These are phyloP conservation scores for Patella vulgata DNA, from an alignment of 1,140 invertebrate species.

Conservation along the genomic window DNA sequence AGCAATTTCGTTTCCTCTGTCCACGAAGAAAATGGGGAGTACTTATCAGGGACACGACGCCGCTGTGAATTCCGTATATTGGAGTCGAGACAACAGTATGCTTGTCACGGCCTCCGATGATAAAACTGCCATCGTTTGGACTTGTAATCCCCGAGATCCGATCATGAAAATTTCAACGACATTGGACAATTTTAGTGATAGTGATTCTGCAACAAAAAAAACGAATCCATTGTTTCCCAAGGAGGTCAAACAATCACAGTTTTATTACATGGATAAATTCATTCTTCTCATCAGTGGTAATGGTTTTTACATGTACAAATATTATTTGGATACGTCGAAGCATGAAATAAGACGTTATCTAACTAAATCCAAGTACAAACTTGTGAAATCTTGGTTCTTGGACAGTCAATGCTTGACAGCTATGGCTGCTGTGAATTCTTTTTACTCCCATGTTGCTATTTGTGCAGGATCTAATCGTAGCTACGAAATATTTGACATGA, in stretches of 20 bases:
- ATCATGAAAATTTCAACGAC: conserved; percentile 47
- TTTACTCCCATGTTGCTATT: conserved; percentile 65
- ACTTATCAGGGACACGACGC: conserved; percentile 39
- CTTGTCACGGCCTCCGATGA: conserved; percentile 62
- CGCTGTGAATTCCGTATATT: conserved; percentile 36
- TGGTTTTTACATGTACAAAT: conserved; percentile 64
- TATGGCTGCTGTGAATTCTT: conserved; percentile 61
- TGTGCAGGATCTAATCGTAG: conserved; percentile 63
- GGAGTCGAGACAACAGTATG: conserved; percentile 54
- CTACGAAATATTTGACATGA: conserved; percentile 65
- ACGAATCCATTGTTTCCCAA: conserved; percentile 41
- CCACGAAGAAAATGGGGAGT: conserved; percentile 40
- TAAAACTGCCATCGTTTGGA: conserved; percentile 56
- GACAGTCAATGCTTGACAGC: conserved; percentile 59
- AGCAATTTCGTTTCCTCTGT: conserved; percentile 51
- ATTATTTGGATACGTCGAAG: conserved; percentile 58
- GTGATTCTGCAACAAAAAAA: conserved; percentile 38
- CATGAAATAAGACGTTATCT: conserved; percentile 63
- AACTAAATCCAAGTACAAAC: conserved; percentile 48
- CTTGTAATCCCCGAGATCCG: conserved; percentile 45
- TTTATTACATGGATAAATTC: conserved; percentile 68
- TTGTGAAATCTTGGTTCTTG: conserved; percentile 52
- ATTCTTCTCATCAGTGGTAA: conserved; percentile 60
- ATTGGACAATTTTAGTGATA: conserved; percentile 34
- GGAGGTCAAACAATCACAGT: conserved; percentile 60